These are phyloP conservation scores for Ligdia adustata DNA, from an alignment of 2,888 invertebrate genomes.

Conservation along the genomic window DNA sequence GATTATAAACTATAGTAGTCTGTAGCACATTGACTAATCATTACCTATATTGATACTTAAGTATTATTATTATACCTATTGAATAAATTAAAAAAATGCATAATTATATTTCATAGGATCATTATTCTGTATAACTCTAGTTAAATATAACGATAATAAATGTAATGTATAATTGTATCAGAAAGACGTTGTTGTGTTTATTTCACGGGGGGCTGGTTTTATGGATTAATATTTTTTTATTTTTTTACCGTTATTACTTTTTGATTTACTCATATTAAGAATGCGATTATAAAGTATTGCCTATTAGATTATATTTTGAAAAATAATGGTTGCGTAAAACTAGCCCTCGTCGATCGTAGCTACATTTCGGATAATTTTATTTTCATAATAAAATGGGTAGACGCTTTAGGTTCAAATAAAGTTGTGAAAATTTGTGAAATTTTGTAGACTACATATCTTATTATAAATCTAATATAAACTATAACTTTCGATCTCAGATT, in stretches of 20 bases:
- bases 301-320: slow-evolving; percentile 84
- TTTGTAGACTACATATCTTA: slow-evolving; percentile 85
- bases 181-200: slow-evolving; percentile 56
- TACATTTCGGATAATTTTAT: slow-evolving; percentile 83
- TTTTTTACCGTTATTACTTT: slow-evolving; percentile 84
- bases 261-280: slow-evolving; percentile 78
- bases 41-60: slow-evolving; percentile 84
- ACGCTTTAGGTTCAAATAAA: slow-evolving; percentile 84
- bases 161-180: slow-evolving; percentile 71
- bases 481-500: slow-evolving; percentile 77
- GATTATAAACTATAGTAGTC: slow-evolving; percentile 80
- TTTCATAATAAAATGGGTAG: slow-evolving; percentile 84
- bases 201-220: slow-evolving; percentile 77
- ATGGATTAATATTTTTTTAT: slow-evolving; percentile 83
- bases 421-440: slow-evolving; percentile 85
- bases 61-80: slow-evolving; percentile 84
- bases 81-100: slow-evolving; percentile 84
- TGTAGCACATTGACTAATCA: slow-evolving; percentile 83
- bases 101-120: slow-evolving; percentile 85
- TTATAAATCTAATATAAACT: slow-evolving; percentile 85
- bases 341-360: slow-evolving; percentile 75
- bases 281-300: slow-evolving; percentile 75
- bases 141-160: slow-evolving; percentile 83
- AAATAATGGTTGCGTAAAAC: slow-evolving; percentile 80
- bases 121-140: slow-evolving; percentile 85